A percentile compares a stretch with the other conserved stretches of the same genome.
These are phyloP conservation scores for Glareola pratincola DNA, from an alignment of 2,113 vertebrate species.

Conservation along the genomic window DNA sequence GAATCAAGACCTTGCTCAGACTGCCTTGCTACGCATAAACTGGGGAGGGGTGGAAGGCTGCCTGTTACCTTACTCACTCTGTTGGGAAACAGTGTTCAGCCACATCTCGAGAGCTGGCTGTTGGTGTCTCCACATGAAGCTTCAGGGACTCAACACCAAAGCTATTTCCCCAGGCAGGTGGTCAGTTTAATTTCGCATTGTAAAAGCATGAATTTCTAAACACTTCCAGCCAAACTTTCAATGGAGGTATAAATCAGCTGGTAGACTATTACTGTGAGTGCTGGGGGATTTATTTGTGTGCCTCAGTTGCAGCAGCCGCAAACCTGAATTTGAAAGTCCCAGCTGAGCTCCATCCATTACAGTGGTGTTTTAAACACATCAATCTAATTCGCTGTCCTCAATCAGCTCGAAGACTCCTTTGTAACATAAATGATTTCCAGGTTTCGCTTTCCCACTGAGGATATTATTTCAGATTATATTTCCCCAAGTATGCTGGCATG, in stretches of 20 bases:
- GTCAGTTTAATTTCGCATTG: not conserved
- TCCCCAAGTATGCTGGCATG: conserved; percentile 12
- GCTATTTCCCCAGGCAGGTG: not conserved
- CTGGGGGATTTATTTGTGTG: conserved; percentile 22
- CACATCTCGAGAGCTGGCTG: not conserved
- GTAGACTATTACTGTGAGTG: not conserved
- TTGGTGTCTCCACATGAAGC: not conserved
- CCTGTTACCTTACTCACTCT: not conserved
- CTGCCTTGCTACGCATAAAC: not conserved
- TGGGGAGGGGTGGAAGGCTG: not conserved
- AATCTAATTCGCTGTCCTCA: not conserved
- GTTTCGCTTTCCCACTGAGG: conserved; percentile 28
- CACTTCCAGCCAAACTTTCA: not conserved
- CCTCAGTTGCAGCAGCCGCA: not conserved
- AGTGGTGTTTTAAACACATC: not conserved
- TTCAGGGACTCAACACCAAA: not conserved
- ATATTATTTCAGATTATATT: conserved; percentile 44
- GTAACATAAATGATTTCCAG: conserved; percentile 40
- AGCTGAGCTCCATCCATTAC: not conserved
- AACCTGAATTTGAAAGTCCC: conserved; percentile 11
- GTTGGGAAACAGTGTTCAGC: not conserved
- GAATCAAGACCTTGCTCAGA: not conserved
- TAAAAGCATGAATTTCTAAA: not conserved
- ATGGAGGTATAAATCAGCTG: not conserved
- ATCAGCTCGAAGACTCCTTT: conserved; percentile 26